Evolutionary conservation across 2,113 vertebrate genomes (phyloP).

Genomic region (Progne subis): DNA sequence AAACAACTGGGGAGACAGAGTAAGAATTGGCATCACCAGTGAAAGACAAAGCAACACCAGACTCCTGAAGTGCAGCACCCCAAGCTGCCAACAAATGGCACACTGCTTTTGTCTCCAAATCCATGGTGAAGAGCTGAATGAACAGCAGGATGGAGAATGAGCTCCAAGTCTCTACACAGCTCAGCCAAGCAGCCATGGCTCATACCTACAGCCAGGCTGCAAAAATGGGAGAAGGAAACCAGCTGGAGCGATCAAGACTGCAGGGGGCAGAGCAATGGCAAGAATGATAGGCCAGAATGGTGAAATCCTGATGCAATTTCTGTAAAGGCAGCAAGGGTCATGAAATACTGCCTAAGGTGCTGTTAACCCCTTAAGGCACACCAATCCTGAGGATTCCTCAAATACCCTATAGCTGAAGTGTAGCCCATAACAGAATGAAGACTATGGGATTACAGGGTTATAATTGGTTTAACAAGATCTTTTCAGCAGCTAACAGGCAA

Average conservation of each 20-base stretch:
- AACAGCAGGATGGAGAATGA: neutral
- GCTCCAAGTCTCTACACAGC: neutral
- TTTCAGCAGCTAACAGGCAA: conserved; percentile 49
- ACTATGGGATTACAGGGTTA: neutral
- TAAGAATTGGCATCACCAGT: neutral
- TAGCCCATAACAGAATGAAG: neutral
- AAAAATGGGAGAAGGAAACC: neutral
- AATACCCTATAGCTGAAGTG: neutral
- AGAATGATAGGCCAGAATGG: conserved; percentile 29
- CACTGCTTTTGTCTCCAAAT: neutral
- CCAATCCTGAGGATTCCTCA: neutral
- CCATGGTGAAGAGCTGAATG: neutral
- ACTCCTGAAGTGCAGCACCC: neutral
- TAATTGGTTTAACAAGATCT: conserved; percentile 32
- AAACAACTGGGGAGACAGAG: neutral
- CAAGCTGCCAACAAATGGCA: neutral
- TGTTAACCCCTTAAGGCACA: neutral
- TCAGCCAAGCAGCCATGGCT: neutral
- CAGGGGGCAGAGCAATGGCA: neutral
- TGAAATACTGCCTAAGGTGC: neutral
- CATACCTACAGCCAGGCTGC: neutral
- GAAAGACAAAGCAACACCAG: neutral
- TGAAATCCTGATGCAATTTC: conserved; percentile 32
- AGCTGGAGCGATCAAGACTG: neutral
- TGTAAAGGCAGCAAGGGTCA: neutral